phyloP scores from a whole-genome alignment of 2,113 vertebrate species.

The Vombatus ursinus region DNA sequence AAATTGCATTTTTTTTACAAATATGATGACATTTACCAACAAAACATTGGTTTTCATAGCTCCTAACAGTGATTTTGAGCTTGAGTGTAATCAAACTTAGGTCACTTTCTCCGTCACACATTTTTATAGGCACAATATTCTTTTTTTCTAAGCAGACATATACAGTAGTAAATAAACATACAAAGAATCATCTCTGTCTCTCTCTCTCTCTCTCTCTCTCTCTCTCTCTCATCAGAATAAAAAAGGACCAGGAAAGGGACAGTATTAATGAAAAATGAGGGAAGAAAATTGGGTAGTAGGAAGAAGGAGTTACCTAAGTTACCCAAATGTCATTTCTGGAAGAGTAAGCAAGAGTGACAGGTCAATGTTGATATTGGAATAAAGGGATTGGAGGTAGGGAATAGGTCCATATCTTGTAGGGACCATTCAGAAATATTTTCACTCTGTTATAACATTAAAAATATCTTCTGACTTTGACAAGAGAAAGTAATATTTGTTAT shows the following conservation, averaged over 20 bases:
- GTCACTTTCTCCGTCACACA: accelerated
- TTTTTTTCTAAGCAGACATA: neutral
- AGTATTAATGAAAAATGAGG: neutral
- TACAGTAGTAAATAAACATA: neutral
- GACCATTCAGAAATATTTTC: neutral
- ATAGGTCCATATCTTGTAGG: neutral
- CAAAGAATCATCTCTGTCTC: too few relatives aligned
- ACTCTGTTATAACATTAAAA: neutral
- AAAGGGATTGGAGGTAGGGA: neutral
- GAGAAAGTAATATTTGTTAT: neutral
- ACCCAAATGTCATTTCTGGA: neutral
- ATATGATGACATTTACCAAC: neutral
- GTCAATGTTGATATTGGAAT: neutral
- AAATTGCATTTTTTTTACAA: neutral
- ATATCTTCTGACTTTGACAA: neutral
- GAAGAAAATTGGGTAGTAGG: neutral
- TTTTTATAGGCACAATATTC: neutral
- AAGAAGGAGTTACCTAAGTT: neutral
- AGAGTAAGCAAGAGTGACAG: neutral
- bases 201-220: too few relatives aligned
- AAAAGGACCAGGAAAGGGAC: neutral
- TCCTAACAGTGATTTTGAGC: neutral
- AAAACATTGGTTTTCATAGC: neutral
- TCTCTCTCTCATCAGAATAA: neutral
- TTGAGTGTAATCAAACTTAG: neutral